These are phyloP conservation scores for Machimus atricapillus DNA, from an alignment of 2,888 invertebrate genomes.

Conservation along the genomic window DNA sequence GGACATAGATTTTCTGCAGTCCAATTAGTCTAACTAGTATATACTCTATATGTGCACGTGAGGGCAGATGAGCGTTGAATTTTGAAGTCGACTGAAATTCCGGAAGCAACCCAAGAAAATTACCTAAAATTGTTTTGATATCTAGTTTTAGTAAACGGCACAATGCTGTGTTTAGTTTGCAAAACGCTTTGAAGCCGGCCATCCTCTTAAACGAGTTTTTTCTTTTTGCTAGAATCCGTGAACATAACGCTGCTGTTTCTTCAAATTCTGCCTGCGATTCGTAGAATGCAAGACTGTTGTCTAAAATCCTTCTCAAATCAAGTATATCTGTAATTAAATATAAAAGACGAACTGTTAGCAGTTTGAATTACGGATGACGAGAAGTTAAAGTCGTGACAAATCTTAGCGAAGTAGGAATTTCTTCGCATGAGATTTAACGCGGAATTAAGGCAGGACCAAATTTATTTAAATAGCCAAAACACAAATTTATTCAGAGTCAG, in stretches of 20 bases:
- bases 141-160: slow-evolving; percentile 56
- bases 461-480: too few species aligned
- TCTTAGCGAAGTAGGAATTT: too few species aligned
- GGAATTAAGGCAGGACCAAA: too few species aligned
- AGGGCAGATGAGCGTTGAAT: slow-evolving; percentile 53
- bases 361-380: neutral
- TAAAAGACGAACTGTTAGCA: neutral
- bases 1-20: slow-evolving; percentile 53
- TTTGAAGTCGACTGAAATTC: slow-evolving; percentile 51
- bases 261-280: slow-evolving; percentile 49
- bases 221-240: slow-evolving; percentile 57
- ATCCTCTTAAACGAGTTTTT: slow-evolving; percentile 58
- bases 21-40: slow-evolving; percentile 54
- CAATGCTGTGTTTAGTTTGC: slow-evolving; percentile 56
- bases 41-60: slow-evolving; percentile 54
- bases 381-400: too few species aligned
- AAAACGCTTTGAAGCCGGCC: slow-evolving; percentile 56
- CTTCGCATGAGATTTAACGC: too few species aligned
- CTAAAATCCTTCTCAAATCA: neutral
- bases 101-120: slow-evolving; percentile 54
- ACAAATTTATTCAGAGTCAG: too few species aligned
- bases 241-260: slow-evolving; percentile 56
- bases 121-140: slow-evolving; percentile 53
- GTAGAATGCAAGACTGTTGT: neutral
- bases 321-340: neutral